Evolutionary conservation across 2,888 invertebrate species (phyloP).

Genomic region (Lordiphosa andalusiaca): DNA sequence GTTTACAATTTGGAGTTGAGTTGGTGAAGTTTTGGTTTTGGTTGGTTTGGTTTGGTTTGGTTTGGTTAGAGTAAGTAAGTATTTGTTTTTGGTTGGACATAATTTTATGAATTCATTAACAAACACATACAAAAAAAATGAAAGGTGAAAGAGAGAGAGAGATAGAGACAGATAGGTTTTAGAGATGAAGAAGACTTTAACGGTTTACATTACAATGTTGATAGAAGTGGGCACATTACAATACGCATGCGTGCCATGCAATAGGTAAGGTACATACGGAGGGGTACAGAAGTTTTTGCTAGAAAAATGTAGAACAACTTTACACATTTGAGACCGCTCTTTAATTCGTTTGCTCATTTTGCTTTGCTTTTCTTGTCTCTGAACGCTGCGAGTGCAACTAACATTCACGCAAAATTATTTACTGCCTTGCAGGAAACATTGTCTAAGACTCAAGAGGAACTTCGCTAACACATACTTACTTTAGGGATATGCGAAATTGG

Average conservation of each 20-base stretch:
- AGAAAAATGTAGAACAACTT: no score
- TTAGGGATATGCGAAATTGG: no score
- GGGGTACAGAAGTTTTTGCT: background rate
- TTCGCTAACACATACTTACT: no score
- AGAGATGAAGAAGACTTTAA: slow-evolving; percentile 25
- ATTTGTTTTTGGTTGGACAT: slow-evolving; percentile 53
- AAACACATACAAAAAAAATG: slow-evolving; percentile 45
- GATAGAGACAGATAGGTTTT: slow-evolving; percentile 28
- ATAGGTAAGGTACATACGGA: background rate
- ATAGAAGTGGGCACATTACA: slow-evolving; percentile 12
- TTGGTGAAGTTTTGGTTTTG: slow-evolving; percentile 23
- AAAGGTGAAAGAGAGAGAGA: slow-evolving; percentile 16
- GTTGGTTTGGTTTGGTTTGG: slow-evolving; percentile 8
- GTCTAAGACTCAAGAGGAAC: no score
- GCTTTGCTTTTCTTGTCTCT: slow-evolving; percentile 6
- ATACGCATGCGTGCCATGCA: slow-evolving; percentile 12
- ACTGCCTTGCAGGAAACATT: background rate
- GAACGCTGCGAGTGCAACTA: slow-evolving; percentile 31
- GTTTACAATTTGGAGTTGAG: slow-evolving; percentile 20
- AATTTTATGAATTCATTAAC: slow-evolving; percentile 60
- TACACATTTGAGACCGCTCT: no score
- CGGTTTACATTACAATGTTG: slow-evolving; percentile 9
- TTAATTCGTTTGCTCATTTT: no score
- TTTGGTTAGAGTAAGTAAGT: slow-evolving; percentile 26
- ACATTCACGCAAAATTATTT: slow-evolving; percentile 5